phyloP scores from a whole-genome alignment of 2,888 invertebrate species.

The Drosophila bunnanda region DNA sequence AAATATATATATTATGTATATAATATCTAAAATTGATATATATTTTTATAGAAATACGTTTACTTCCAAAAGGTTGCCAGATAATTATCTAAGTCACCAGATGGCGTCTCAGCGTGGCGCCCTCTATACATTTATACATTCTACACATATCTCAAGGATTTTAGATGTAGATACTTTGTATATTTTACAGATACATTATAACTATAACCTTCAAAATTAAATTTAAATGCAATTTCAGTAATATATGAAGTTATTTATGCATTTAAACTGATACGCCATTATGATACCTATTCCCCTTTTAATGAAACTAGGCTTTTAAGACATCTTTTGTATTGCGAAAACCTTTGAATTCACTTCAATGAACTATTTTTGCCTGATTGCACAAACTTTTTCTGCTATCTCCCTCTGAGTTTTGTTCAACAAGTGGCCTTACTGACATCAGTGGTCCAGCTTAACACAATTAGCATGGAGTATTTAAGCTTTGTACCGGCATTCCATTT shows the following conservation, averaged over 20 bases:
- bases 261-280: background rate
- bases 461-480: slow-evolving; percentile 5
- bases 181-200: slow-evolving; percentile 6
- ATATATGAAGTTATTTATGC: background rate
- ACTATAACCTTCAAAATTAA: too few relatives aligned
- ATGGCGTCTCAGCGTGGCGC: slow-evolving; percentile 16
- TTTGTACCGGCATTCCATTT: slow-evolving; percentile 2
- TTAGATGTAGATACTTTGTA: background rate
- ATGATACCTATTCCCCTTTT: background rate
- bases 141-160: slow-evolving; percentile 5
- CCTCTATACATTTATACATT: slow-evolving; percentile 15
- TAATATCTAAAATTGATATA: background rate
- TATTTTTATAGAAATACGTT: background rate
- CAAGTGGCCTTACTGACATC: slow-evolving; percentile 10
- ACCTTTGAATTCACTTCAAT: background rate
- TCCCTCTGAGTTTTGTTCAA: background rate
- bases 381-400: background rate
- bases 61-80: slow-evolving; percentile 4
- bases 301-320: background rate
- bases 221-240: background rate
- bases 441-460: slow-evolving; percentile 22
- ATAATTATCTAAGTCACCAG: slow-evolving; percentile 1
- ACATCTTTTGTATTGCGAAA: background rate
- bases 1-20: background rate
- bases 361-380: background rate